Evolutionary conservation across 1,140 invertebrate genomes (phyloP), one percentile per base, ranked within the genome.

Genomic region (Acromyrmex echinatior): DNA sequence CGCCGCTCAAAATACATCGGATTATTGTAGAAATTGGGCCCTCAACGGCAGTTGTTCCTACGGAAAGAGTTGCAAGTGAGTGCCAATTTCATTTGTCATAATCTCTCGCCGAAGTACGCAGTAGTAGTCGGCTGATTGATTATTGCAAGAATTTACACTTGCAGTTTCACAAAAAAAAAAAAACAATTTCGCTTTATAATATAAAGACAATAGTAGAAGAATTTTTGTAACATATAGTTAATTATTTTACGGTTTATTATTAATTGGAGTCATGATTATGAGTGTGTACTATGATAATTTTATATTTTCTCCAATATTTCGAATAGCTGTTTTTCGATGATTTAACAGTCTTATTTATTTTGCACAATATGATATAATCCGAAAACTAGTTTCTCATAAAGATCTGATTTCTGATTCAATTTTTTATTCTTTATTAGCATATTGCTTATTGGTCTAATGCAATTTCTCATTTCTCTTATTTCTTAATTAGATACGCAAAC

Each of bases 1-100:
- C 68, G 25, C 89, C 87, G 84, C 86, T 68, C 93, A 95, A 91
- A 95, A 93, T 91, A 92, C 92, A 31, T 92, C 94, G 92, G 96
- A 97, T 95, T 97, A 96, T 95, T 98, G 97, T 93, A 96, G 97
- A 93, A 97, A 97, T 95, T 97, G 97, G 97, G 96, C 97, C 74
- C 96, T 97, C 92, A 97, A 97, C 96, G 97, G 97, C 91, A 97
- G 96, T 94, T 97, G 97, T 94, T 96, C 97, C 77, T 97, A 97
- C 94, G 97, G 97, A 87, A 97, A 97, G 95, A 96, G 95, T 94
- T 97, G 97, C 96, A 97, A 97, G 96, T 96, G 92, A 93, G 96
- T 94, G 80, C 25, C 2, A 21, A 45, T 21, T 73, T 53, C 51
- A 70, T 56, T 80, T 82, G 2, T 70, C 12, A n/a, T 45, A n/a